phyloP scores from a whole-genome alignment of 2,888 invertebrate species.

The Girardia tigrina region DNA sequence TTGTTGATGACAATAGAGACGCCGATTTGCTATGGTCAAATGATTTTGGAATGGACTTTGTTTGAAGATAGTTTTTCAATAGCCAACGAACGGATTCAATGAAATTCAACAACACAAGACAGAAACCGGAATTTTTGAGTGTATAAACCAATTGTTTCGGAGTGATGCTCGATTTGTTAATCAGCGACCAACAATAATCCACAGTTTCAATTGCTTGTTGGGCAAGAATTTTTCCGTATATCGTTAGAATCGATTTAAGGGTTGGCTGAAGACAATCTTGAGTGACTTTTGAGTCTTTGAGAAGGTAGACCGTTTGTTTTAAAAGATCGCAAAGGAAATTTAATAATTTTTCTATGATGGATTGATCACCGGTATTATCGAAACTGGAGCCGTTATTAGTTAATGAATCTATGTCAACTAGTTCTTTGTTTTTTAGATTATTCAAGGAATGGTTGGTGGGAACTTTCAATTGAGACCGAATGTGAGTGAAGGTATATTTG shows the following conservation, averaged over 20 bases:
- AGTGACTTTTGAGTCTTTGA: background rate
- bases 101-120: background rate
- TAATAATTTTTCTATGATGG: background rate
- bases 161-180: background rate
- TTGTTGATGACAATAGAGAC: background rate
- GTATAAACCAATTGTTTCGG: background rate
- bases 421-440: background rate
- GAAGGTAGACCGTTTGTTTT: background rate
- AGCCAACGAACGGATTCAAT: background rate
- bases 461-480: background rate
- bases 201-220: background rate
- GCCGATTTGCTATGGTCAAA: background rate
- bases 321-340: background rate
- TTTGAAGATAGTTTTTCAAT: background rate
- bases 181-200: background rate
- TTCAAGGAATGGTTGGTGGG: background rate
- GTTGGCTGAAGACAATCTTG: background rate
- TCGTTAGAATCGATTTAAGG: background rate
- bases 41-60: background rate
- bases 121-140: background rate
- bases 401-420: background rate
- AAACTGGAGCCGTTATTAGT: background rate
- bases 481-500: background rate
- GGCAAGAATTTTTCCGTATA: background rate
- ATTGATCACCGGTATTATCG: background rate